Base-by-base conservation (phyloP, 2,113 vertebrate genomes). In the Litocranius walleri region DNA sequence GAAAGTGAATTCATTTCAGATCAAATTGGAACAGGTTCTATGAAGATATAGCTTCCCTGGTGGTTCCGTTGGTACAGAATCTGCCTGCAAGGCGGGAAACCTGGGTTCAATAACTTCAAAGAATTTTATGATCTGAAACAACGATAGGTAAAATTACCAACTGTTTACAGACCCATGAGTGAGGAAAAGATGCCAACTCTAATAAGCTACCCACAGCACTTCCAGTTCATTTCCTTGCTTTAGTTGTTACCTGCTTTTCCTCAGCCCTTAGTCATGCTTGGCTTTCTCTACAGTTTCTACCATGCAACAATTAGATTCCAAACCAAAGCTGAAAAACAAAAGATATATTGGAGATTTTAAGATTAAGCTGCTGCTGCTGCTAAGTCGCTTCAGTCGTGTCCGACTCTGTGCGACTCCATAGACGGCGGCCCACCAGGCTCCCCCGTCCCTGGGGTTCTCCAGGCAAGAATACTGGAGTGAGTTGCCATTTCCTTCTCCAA, bases 1-100 rank as follows among this genome's bases (percentile, higher is more conserved):
- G 59, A 90, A 93, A 86, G 91, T 89, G 17, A 95, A 67, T 92
- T 96, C 56, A 86, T 90, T 94, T 93, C 78, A 92, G 30, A 81
- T 3, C 64, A 94, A 96, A 88, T 67, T 95, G 36, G 43, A 96
- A 80, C 81, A n/a, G 45, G 11, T 84, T 92, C 85, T 90, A 43
- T 64, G n/a, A 97, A 97, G 27, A 90, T 17, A 89, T 4, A 88
- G 45, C 50, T 90, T 90, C 67, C n/a, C 67, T 36, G 19, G n/a
- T 71, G 67, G n/a, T 71, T 71, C 67, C 23, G n/a, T 36, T 71
- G n/a, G n/a, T 71, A 71, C 36, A 71, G n/a, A 71, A 36, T 71
- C n/a, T 36, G n/a, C n/a, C 64, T 71, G 64, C 64, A 71, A 71
- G 64, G 67, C 0, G 10, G 67, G 67, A 71, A n/a, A 71, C 67